Evolutionary conservation across 2,113 vertebrate genomes (phyloP), one percentile per base, ranked within the genome.

Genomic region (Callospermophilus lateralis): DNA sequence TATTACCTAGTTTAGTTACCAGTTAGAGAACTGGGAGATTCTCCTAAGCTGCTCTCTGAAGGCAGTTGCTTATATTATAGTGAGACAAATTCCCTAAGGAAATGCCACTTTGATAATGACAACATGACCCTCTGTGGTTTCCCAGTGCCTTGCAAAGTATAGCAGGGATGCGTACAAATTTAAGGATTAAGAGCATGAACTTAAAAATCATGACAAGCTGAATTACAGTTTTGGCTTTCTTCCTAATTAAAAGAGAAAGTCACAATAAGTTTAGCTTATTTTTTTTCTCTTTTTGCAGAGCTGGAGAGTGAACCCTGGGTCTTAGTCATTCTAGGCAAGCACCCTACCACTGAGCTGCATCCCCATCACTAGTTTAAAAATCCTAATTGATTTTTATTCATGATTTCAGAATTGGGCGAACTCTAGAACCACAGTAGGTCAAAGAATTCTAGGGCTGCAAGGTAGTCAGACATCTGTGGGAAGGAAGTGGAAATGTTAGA

Each of bases 121-220:
- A 76, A 0, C 32, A 61, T 26, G 4, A 61, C 51, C 39, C 32
- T 94, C 53, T 68, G 7, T 22, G 90, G 8, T 86, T 74, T 96
- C 11, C 32, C 13, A 51, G 12, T 19, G 61, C 22, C 32, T 81
- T 22, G 28, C 53, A 83, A 51, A 92, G 24, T 39, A 5, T 58
- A 34, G 48, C 61, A 68, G 37, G 48, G 34, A 42, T 65, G 30
- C 11, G 20, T 26, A 37, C 28, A 19, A 81, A 67, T 8, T 63
- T 61, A 77, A 84, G 17, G 26, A 32, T 79, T 65, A 53, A 83
- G 15, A 72, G 22, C 51, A 48, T 86, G 28, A 61, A 42, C 61
- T 95, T 78, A 42, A 65, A 92, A 92, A 77, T 89, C 68, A 34
- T 22, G 6, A 90, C 10, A 87, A 96, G 4, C 32, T 93, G 32